phyloP scores from a whole-genome alignment of 1,140 invertebrate genomes.

The Acromyrmex echinatior region DNA sequence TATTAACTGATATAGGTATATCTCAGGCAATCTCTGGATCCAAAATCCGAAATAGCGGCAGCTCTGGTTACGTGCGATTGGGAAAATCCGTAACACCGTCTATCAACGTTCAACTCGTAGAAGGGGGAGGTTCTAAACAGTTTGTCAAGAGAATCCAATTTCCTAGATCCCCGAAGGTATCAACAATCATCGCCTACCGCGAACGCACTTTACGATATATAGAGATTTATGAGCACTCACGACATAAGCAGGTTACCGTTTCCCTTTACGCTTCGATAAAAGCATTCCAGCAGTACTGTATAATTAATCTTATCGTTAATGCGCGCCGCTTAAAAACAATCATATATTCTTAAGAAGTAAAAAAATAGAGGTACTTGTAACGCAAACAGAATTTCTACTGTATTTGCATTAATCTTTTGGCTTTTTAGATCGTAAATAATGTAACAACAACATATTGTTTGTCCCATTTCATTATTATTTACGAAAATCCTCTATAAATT shows the following conservation, averaged over 20 bases:
- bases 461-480: background rate
- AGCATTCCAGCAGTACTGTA: constrained; percentile 10
- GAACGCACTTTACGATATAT: constrained; percentile 51
- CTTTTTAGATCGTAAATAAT: background rate
- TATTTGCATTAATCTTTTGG: background rate
- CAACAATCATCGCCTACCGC: constrained; percentile 50
- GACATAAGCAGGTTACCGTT: constrained; percentile 18
- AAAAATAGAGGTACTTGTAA: background rate
- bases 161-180: constrained; percentile 47
- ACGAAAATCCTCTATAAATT: background rate
- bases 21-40: constrained; percentile 30
- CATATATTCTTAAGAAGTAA: background rate
- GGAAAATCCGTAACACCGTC: constrained; percentile 52
- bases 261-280: background rate
- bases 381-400: background rate
- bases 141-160: constrained; percentile 66
- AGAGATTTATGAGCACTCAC: constrained; percentile 54
- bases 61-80: constrained; percentile 11
- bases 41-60: constrained; percentile 33
- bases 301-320: constrained; percentile 44
- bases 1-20: background rate
- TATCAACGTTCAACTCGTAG: constrained; percentile 45
- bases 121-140: constrained; percentile 38
- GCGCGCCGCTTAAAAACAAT: constrained; percentile 2
- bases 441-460: background rate